Evolutionary conservation across 2,797 vertebrate species (phyloP), one percentile per base, ranked within the genome.

Genomic region (Phrynocephalus forsythii): DNA sequence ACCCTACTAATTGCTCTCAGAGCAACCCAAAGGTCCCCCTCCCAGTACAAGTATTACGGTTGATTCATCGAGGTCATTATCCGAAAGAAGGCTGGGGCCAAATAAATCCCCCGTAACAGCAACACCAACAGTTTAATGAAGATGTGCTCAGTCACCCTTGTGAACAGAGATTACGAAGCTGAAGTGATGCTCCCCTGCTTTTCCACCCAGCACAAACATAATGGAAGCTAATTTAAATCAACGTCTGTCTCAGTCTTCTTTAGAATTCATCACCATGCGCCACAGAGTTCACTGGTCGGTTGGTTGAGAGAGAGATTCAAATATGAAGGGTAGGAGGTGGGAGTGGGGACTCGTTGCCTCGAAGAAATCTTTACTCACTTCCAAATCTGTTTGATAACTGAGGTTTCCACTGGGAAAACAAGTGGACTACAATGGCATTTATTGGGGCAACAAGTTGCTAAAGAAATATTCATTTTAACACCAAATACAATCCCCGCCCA

Each of bases 121-220:
- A 91, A 92, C 84, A 87, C 66, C 79, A 91, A n/a, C 67, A 92
- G 86, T 76, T 92, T 94, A 94, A 95, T 94, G 94, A 95, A 95
- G 92, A 94, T 84, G 68, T 91, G 82, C 87, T 93, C 91, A 92
- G 93, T 90, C 91, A 93, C 89, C 87, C 92, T 92, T 94, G 92
- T 94, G 91, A 93, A 91, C 83, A 87, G 92, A 92, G 92, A 92
- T 85, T 90, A 80, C 90, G 38, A 83, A 90, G 87, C 78, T 76
- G 75, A 91, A 79, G 85, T 84, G 69, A 67, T 92, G 86, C 38
- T 93, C 86, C 44, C 86, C 72, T 85, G 44, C 79, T 88, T 92
- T 93, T 93, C 92, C 92, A 56, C 10, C 13, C 60, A 6, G 0
- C 11, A 81, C 91, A 72, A 76, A 90, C 84, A 93, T 93, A 95